Base-by-base conservation (phyloP, 2,113 vertebrate genomes). In the Tamias sibiricus region DNA sequence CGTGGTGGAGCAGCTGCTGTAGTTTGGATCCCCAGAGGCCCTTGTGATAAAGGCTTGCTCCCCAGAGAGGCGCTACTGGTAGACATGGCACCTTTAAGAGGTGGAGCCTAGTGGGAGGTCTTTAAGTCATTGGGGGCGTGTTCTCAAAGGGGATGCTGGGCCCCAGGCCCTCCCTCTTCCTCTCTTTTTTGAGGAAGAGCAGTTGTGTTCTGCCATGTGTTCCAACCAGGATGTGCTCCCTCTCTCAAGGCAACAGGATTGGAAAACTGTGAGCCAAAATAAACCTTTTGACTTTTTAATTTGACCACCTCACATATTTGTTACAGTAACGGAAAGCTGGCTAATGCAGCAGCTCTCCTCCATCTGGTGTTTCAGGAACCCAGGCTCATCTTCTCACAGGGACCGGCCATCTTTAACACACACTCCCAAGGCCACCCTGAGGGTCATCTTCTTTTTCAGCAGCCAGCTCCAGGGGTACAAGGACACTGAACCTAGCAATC, bases 371-470 rank as follows among this genome's bases (percentile, higher is more conserved):
- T 87, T 88, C 16, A 26, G 83, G 72, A 75, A 68, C 44, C 72
- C 40, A 54, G 69, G 8, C 26, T 68, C 47, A 40, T 85, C 91
- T n/a, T 20, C 2, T 35, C 30, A 75, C 57, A 54, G 74, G 59
- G 92, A 66, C 62, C 69, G 77, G 19, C 47, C 16, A 1, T 74
- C 77, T 75, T 92, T 37, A 87, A 30, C 37, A 32, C 24, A 79
- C 9, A 2, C 13, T 72, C 32, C 26, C 35, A 68, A 57, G 44
- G 68, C 85, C 59, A 77, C 24, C 30, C 54, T 35, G 68, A 72
- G 95, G 90, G 66, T 84, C 72, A 24, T 74, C 19, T 92, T 22
- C 66, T 71, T 30, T 81, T 40, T 74, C 22, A 42, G 11, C 28
- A 84, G 42, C n/a, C 20, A 75, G 62, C 8, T 22, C 26, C 71